Conservation (phyloP, 1,140 invertebrate genomes). For the Drosophila saltans region DNA sequence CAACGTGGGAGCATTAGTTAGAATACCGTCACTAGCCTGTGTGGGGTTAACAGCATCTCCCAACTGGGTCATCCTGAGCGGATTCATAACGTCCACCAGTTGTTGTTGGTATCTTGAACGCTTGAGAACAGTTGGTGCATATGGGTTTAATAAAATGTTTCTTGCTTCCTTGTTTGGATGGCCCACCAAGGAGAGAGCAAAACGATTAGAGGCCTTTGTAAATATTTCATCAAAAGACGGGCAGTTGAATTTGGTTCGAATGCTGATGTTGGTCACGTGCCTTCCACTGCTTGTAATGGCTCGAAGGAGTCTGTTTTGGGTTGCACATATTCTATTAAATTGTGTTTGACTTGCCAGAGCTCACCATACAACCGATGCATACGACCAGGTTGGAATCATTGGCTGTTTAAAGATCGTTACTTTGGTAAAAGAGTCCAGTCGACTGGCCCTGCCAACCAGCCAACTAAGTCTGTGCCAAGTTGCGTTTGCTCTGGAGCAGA, state of each 20-base stretch:
- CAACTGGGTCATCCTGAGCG: no score
- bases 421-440: neutral
- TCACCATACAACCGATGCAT: neutral
- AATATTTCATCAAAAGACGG: neutral
- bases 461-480: neutral
- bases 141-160: neutral
- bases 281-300: no score
- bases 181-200: neutral
- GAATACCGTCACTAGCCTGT: no score
- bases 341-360: neutral
- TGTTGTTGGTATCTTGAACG: no score
- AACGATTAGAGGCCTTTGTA: neutral
- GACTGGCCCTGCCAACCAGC: neutral
- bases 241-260: neutral
- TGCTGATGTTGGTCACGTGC: neutral
- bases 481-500: neutral
- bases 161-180: neutral
- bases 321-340: neutral
- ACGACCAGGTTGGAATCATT: neutral
- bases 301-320: no score
- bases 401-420: neutral
- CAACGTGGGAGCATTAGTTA: no score
- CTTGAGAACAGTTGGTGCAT: no score
- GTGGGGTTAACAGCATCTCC: no score
- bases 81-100: no score